Base-by-base conservation (phyloP, 2,113 vertebrate genomes). In the Cathartes aura region DNA sequence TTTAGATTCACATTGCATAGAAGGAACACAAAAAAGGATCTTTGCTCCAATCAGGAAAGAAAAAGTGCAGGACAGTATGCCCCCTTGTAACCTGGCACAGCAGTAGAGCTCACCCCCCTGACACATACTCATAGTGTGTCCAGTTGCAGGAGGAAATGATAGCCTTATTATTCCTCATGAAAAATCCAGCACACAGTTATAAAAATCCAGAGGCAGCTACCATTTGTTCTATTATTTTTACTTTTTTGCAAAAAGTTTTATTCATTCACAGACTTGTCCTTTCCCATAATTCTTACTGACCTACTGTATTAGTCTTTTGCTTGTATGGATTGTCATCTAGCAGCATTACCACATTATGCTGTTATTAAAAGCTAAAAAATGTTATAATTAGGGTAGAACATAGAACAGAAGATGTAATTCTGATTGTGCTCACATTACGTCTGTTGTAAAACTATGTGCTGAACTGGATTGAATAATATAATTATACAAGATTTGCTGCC, bases 401-500 rank as follows among this genome's bases (percentile, higher is more conserved):
- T 53, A 82, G 53, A 86, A 91, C 16, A 79, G 64, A 75, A 94
- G 70, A 92, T 87, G 50, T 30, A 85, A 96, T 96, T 96, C 85
- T 94, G 76, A 81, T 96, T 42, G 22, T 68, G 23, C 38, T 76
- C 38, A 45, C 43, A 68, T 94, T 75, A 58, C 1, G 0, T 78
- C 62, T 95, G 70, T 78, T 92, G 73, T 86, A 85, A 95, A 97
- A 93, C 71, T 93, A 64, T 79, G 55, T 60, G 40, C 62, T 90
- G 85, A 82, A 80, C 78, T 1, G 10, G 52, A 81, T 59, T 95
- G 93, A 95, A 92, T 96, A 92, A 96, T 87, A 73, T 40, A 91
- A 94, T 97, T 96, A 95, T 38, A 50, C 29, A 74, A 70, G 81
- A 92, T 96, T 96, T 96, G 32, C 72, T 96, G 87, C 71, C 64